Evolutionary conservation across 2,797 vertebrate species (phyloP).

Genomic region (Carcharodon carcharias): DNA sequence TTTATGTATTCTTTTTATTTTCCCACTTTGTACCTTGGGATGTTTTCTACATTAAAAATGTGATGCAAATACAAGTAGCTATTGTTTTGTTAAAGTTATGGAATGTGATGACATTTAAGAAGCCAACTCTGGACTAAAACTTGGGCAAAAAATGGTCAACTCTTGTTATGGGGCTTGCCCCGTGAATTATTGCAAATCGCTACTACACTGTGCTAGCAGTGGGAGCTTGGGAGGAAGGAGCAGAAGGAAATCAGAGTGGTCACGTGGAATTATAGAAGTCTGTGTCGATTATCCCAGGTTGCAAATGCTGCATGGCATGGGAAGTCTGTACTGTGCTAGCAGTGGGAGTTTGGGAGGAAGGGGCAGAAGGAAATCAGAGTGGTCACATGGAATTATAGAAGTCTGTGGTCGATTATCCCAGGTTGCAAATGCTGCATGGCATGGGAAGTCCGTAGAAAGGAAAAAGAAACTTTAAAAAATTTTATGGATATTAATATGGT

Average conservation of each 20-base stretch:
- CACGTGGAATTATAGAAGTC: background rate
- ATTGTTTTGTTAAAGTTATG: background rate
- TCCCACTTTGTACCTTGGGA: background rate
- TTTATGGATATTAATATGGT: background rate
- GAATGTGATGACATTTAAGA: background rate
- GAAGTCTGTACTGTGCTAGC: background rate
- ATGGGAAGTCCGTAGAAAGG: background rate
- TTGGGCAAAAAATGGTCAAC: background rate
- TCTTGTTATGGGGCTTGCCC: background rate
- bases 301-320: background rate
- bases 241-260: background rate
- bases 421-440: background rate
- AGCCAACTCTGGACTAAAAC: background rate
- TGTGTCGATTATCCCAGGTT: background rate
- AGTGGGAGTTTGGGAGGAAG: background rate
- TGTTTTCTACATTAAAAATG: background rate
- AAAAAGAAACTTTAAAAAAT: background rate
- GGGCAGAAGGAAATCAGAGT: background rate
- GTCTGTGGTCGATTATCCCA: background rate
- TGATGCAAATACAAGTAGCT: background rate
- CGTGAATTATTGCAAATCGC: background rate
- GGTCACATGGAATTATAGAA: background rate
- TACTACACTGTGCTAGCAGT: background rate
- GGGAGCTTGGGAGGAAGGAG: background rate
- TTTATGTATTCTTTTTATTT: background rate